Conservation (phyloP, 2,888 invertebrate genomes). For the Cylindroiulus punctatus region DNA sequence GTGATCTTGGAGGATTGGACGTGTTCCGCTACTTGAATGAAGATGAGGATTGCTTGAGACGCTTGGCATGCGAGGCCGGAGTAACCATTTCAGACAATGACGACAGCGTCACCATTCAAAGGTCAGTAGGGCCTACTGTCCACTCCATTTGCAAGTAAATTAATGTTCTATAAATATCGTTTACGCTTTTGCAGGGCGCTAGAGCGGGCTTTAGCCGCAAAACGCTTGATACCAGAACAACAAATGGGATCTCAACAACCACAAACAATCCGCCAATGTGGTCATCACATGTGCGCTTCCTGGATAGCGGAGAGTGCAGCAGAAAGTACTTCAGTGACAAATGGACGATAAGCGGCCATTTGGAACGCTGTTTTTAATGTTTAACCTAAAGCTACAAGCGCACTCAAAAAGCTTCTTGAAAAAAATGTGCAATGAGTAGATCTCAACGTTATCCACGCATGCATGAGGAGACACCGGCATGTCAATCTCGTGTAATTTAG, state of each 20-base stretch:
- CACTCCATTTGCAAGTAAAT: not conserved
- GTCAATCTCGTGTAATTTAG: not conserved
- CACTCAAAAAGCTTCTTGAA: not conserved
- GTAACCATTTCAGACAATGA: constrained; percentile 51
- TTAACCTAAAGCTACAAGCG: not conserved
- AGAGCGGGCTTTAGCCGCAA: constrained; percentile 46
- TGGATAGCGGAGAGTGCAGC: constrained; percentile 1
- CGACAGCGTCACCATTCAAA: constrained; percentile 48
- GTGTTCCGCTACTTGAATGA: constrained; percentile 33
- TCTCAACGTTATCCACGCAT: not conserved
- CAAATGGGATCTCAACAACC: constrained; percentile 17
- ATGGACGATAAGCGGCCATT: not conserved
- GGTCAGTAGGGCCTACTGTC: constrained; percentile 16
- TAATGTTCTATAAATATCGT: not conserved
- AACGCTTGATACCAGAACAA: constrained; percentile 37
- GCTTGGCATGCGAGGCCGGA: constrained; percentile 54
- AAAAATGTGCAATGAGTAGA: not conserved
- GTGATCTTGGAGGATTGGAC: constrained; percentile 53
- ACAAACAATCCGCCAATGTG: constrained; percentile 8
- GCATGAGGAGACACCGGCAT: not conserved
- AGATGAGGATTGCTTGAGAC: constrained; percentile 49
- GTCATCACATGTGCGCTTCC: constrained; percentile 39
- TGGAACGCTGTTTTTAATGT: not conserved
- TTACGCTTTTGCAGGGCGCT: constrained; percentile 30
- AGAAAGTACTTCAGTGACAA: not conserved